Evolutionary conservation across 2,113 vertebrate species (phyloP).

Genomic region (Willisornis vidua): DNA sequence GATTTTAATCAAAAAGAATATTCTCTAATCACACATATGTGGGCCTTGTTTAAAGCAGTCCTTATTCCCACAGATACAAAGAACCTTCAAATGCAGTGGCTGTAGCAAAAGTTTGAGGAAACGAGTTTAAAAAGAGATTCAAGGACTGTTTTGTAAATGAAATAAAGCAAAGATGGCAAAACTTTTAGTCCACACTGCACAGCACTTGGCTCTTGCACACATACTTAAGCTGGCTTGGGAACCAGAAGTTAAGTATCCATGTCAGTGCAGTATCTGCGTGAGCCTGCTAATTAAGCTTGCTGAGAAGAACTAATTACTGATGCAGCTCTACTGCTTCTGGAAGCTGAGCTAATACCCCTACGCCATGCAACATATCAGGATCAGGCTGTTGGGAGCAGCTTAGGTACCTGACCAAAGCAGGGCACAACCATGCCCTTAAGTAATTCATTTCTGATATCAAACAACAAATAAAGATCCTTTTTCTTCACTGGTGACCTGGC

Average conservation of each 20-base stretch:
- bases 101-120: not conserved
- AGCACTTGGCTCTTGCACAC: not conserved
- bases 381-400: constrained; percentile 2
- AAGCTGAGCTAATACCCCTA: constrained; percentile 45
- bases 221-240: constrained; percentile 57
- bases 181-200: constrained; percentile 25
- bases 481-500: not conserved
- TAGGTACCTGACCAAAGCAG: constrained; percentile 27
- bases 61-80: not conserved
- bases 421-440: not conserved
- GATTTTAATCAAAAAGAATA: constrained; percentile 50
- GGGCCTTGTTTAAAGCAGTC: not conserved
- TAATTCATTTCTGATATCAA: constrained; percentile 20
- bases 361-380: constrained; percentile 15
- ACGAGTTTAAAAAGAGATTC: constrained; percentile 27
- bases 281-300: constrained; percentile 69
- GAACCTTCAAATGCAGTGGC: not conserved
- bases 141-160: constrained; percentile 53
- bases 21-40: not conserved
- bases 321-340: constrained; percentile 56
- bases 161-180: constrained; percentile 55
- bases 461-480: constrained; percentile 26
- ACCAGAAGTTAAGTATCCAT: constrained; percentile 63
- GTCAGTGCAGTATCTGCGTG: constrained; percentile 54
- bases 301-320: constrained; percentile 68